Conservation (phyloP, 2,113 vertebrate genomes). For the Pavo muticus region DNA sequence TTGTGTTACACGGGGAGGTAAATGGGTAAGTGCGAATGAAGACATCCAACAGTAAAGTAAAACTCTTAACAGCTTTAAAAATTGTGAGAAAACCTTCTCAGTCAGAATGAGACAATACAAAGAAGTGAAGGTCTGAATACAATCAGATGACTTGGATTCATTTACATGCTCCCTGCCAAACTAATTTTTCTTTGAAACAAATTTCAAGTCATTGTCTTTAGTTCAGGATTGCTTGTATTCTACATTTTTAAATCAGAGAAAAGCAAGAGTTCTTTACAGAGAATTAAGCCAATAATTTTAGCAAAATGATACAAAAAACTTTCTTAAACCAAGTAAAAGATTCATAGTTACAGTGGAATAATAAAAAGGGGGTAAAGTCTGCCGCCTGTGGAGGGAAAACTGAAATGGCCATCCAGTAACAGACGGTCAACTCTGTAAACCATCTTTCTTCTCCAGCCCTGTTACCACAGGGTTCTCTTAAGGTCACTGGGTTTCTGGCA, state of each 20-base stretch:
- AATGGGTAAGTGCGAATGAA: conserved; percentile 14
- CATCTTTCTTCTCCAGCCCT: conserved; percentile 75
- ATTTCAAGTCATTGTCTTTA: conserved; percentile 65
- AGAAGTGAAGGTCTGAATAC: conserved; percentile 57
- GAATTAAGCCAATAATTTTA: conserved; percentile 85
- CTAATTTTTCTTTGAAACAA: conserved; percentile 51
- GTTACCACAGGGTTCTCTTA: conserved; percentile 65
- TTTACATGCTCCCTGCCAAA: conserved; percentile 66
- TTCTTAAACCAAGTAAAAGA: conserved; percentile 82
- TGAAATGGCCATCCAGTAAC: conserved; percentile 68
- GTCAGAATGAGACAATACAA: conserved; percentile 32
- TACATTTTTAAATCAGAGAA: conserved; percentile 77
- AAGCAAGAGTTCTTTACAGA: conserved; percentile 82
- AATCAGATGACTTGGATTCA: conserved; percentile 46
- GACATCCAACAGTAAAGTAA: conserved; percentile 42
- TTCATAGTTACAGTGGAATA: conserved; percentile 78
- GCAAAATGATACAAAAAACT: conserved; percentile 85
- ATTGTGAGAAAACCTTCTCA: background rate
- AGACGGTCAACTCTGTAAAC: conserved; percentile 75
- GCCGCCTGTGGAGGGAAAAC: conserved; percentile 73
- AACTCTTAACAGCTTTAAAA: conserved; percentile 21
- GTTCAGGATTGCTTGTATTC: conserved; percentile 67
- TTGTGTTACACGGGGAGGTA: background rate
- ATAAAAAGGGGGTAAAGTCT: conserved; percentile 77
- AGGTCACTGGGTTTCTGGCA: conserved; percentile 72